Conservation (phyloP, 53 echinoderm and acorn worm genomes). For the Patiria pectinifera region DNA sequence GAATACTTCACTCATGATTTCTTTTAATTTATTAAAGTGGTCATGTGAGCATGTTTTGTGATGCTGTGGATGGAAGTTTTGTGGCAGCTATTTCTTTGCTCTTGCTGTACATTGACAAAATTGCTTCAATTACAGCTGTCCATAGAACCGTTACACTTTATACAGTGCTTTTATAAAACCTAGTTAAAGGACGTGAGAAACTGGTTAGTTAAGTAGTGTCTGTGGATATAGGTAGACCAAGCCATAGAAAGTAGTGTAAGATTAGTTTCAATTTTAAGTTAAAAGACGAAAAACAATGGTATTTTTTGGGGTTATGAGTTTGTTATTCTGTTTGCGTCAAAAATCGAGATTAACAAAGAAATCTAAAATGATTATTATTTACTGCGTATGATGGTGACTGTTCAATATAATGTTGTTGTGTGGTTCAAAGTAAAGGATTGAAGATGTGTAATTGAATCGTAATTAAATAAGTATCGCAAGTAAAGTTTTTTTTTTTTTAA, state of each 20-base stretch:
- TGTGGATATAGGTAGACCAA: slow-evolving; percentile 1
- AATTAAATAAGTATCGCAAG: slow-evolving; percentile 50
- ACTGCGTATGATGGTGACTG: no score
- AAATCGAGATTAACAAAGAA: slow-evolving; percentile 27
- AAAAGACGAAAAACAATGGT: no score
- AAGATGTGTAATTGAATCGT: slow-evolving; percentile 46
- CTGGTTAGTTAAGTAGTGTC: slow-evolving; percentile 27
- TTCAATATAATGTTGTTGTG: not conserved
- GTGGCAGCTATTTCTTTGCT: no score
- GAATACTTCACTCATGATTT: no score
- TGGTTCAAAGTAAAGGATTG: not conserved
- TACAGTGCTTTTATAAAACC: not conserved
- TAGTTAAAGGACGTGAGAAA: not conserved
- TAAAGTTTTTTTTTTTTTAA: slow-evolving; percentile 24
- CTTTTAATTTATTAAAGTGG: no score
- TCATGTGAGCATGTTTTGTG: no score
- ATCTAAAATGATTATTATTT: no score
- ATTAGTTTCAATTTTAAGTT: not conserved
- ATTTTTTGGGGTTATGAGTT: not conserved
- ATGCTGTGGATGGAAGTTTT: no score
- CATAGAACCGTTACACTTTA: no score
- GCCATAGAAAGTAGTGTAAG: slow-evolving; percentile 2
- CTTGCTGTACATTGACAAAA: no score
- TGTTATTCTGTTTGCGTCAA: slow-evolving; percentile 41
- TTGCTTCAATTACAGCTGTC: no score